A percentile compares a stretch with the other conserved stretches of the same genome.
These are phyloP conservation scores for Trachelus stipa DNA, from an alignment of 2,888 invertebrate species.

Conservation along the genomic window DNA sequence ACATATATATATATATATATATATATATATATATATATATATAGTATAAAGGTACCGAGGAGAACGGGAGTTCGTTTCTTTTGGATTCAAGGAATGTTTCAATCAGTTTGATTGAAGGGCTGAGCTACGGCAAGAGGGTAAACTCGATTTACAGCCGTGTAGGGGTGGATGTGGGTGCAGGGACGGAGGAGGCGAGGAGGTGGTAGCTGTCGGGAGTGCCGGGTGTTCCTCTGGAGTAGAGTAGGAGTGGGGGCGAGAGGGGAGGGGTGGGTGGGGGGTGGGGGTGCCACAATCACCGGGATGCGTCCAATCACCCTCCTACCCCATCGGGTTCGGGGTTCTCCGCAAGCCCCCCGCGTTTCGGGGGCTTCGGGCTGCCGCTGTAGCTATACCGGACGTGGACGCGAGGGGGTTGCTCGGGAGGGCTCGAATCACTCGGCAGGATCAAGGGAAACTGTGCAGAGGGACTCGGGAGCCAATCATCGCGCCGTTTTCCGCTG, in stretches of 20 bases:
- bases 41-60: slow-evolving; percentile 16
- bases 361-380: slow-evolving; percentile 33
- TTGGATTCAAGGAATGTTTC: slow-evolving; percentile 68
- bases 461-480: slow-evolving; percentile 55
- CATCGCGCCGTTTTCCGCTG: slow-evolving; percentile 64
- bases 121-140: slow-evolving; percentile 66
- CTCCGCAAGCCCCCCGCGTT: slow-evolving; percentile 35
- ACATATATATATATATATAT: slow-evolving; percentile 17
- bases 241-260: slow-evolving; percentile 28
- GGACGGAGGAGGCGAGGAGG: slow-evolving; percentile 17
- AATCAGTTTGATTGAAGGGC: slow-evolving; percentile 68
- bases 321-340: slow-evolving; percentile 16
- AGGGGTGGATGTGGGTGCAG: slow-evolving; percentile 39
- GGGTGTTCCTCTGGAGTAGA: slow-evolving; percentile 24
- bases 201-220: slow-evolving; percentile 4
- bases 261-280: slow-evolving; percentile 25
- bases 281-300: slow-evolving; percentile 64
- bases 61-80: slow-evolving; percentile 62
- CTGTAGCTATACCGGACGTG: slow-evolving; percentile 9
- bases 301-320: slow-evolving; percentile 65
- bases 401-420: slow-evolving; percentile 26
- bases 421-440: neutral
- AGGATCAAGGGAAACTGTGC: slow-evolving; percentile 41
- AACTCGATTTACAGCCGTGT: slow-evolving; percentile 66
- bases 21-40: slow-evolving; percentile 18